A percentile compares a stretch with the other conserved stretches of the same genome.
Conservation (phyloP, 1,140 invertebrate species). For the Pachypeltis micranthus region DNA sequence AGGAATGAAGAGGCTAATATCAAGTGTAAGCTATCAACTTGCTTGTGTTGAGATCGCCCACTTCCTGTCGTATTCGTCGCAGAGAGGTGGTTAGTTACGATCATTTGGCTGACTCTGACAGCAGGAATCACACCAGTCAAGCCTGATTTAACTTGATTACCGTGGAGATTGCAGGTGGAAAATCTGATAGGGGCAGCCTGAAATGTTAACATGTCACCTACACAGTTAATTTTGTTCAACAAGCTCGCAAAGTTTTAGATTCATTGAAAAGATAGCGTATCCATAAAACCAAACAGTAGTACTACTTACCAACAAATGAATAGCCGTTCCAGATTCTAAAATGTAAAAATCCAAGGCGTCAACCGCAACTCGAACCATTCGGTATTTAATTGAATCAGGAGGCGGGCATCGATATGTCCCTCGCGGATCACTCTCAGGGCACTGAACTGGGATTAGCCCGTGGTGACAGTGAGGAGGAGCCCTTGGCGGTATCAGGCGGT, state of each 20-base stretch:
- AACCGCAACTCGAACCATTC: slow-evolving; percentile 79
- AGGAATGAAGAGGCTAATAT: too few relatives aligned
- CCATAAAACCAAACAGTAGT: too few relatives aligned
- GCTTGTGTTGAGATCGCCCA: slow-evolving; percentile 36
- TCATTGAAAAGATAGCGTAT: neutral
- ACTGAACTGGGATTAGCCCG: slow-evolving; percentile 60
- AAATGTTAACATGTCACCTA: neutral
- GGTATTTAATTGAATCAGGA: slow-evolving; percentile 86
- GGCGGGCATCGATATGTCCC: slow-evolving; percentile 56
- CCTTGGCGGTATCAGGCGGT: slow-evolving; percentile 65
- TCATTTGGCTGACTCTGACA: slow-evolving; percentile 58
- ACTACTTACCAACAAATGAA: slow-evolving; percentile 72
- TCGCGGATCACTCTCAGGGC: slow-evolving; percentile 55
- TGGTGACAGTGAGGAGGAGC: slow-evolving; percentile 75
- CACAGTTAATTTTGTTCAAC: neutral
- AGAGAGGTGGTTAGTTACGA: slow-evolving; percentile 39
- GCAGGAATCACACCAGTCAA: slow-evolving; percentile 77
- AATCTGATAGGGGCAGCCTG: slow-evolving; percentile 73
- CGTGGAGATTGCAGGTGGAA: slow-evolving; percentile 88
- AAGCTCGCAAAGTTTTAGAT: neutral
- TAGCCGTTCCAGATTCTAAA: slow-evolving; percentile 73
- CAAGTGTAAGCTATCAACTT: too few relatives aligned
- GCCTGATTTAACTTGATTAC: slow-evolving; percentile 75
- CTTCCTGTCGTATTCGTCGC: slow-evolving; percentile 45
- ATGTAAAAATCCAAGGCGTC: slow-evolving; percentile 86